Percentiles rank a stretch among this genome's conserved stretches.
These are phyloP conservation scores for Watsonalla cultraria DNA, from an alignment of 2,888 invertebrate species.

Conservation along the genomic window DNA sequence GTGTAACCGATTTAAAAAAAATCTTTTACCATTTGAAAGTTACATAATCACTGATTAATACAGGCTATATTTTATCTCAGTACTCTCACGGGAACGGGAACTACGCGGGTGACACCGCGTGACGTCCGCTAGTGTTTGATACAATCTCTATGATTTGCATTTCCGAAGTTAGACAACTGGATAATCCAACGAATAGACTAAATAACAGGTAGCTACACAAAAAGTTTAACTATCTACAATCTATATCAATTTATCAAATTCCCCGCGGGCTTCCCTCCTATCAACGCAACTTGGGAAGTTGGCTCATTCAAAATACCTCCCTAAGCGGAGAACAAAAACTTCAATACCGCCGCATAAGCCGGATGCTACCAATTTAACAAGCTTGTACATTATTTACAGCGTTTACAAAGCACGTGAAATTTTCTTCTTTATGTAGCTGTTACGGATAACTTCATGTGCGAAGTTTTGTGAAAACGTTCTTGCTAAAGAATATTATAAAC, in stretches of 20 bases:
- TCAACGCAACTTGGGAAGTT: constrained; percentile 31
- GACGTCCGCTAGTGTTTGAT: too few relatives aligned
- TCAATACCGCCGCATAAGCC: constrained; percentile 5
- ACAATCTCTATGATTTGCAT: too few relatives aligned
- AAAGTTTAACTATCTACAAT: constrained; percentile 37
- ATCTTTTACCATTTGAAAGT: too few relatives aligned
- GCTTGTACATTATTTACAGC: background rate
- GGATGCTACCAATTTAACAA: background rate
- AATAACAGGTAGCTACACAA: constrained; percentile 23
- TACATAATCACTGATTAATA: too few relatives aligned
- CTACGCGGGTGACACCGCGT: too few relatives aligned
- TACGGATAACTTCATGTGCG: too few relatives aligned
- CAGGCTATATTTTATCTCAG: too few relatives aligned
- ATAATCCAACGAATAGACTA: constrained; percentile 10
- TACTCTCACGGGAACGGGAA: too few relatives aligned
- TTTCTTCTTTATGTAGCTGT: too few relatives aligned
- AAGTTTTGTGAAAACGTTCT: too few relatives aligned
- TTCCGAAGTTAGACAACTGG: background rate
- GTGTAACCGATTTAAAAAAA: too few relatives aligned
- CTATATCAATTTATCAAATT: constrained; percentile 46
- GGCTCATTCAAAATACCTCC: constrained; percentile 34
- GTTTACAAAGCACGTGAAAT: background rate
- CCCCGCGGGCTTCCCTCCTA: constrained; percentile 25
- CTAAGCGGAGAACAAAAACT: constrained; percentile 19
- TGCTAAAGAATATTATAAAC: too few relatives aligned